These are phyloP conservation scores for Sicus ferrugineus DNA, from an alignment of 2,888 invertebrate genomes.

Conservation along the genomic window DNA sequence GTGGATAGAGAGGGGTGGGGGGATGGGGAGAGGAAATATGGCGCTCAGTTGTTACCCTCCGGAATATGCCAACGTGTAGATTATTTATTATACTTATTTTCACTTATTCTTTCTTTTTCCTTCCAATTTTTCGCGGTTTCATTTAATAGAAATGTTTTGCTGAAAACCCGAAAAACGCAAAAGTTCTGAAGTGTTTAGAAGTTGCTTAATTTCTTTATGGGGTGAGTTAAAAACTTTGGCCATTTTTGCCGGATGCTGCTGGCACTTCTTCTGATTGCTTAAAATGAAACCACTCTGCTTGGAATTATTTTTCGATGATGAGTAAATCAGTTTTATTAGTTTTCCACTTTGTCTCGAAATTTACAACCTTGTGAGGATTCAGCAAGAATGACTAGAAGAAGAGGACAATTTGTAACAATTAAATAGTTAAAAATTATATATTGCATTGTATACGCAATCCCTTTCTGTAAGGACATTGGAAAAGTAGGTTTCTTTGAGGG, in stretches of 20 bases:
- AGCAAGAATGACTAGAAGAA: too few relatives aligned
- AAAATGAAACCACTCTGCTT: too few relatives aligned
- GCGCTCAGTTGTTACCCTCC: background rate
- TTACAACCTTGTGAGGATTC: too few relatives aligned
- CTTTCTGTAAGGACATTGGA: too few relatives aligned
- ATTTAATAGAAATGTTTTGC: conserved; percentile 31
- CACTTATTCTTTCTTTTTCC: background rate
- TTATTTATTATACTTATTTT: background rate
- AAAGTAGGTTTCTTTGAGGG: too few relatives aligned
- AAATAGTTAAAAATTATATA: too few relatives aligned
- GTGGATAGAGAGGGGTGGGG: background rate
- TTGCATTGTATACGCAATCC: too few relatives aligned
- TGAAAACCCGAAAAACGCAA: conserved; percentile 46
- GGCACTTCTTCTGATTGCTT: too few relatives aligned
- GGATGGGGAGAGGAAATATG: background rate
- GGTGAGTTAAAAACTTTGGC: background rate
- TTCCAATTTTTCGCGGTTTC: conserved; percentile 17
- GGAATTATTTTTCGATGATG: too few relatives aligned
- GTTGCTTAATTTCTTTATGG: conserved; percentile 32
- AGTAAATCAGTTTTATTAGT: too few relatives aligned
- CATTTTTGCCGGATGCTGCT: background rate
- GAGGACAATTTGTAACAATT: too few relatives aligned
- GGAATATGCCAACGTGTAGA: background rate
- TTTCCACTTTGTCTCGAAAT: too few relatives aligned
- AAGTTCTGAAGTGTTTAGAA: conserved; percentile 53